Evolutionary conservation across 2,113 vertebrate species (phyloP), one percentile per base, ranked within the genome.

Genomic region (Lampris incognitus): DNA sequence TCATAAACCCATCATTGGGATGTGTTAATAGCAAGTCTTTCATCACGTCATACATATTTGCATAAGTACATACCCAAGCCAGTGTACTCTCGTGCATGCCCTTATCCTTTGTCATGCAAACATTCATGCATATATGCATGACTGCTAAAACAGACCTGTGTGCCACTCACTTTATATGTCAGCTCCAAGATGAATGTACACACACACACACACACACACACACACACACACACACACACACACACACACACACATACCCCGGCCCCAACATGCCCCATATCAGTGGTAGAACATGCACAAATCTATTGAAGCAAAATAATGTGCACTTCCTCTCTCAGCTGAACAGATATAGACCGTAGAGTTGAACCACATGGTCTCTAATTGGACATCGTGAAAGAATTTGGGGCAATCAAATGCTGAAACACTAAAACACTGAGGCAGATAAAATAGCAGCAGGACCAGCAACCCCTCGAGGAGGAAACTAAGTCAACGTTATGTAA

Each of bases 121-220:
- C 69, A 68, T 79, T 83, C 66, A 71, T 55, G 87, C 50, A 52
- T 46, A 69, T 84, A 85, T 88, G 87, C 87, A 88, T 82, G 78
- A 82, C 13, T 76, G 75, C 78, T 81, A 69, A 79, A 72, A 67
- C 36, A 72, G 78, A 48, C 67, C 69, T 54, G 57, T 82, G 77
- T 76, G 84, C 62, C 62, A 87, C 37, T 71, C 65, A 46, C 24
- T 67, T 78, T 77, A 79, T 56, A 36, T 78, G 73, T 66, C 42
- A 72, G 46, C 39, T 54, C 58, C 49, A 49, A 48, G 67, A 52
- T 66, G 56, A 51, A 79, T 4, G 58, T 69, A 81, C 59, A 49
- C 72, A 71, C 66, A 79, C 38, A 50, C 72, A 52, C 50, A 79
- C 79, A 7, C 66, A 74, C 65, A 42, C 48, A 3, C 59, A 42